A percentile compares a stretch with the other conserved stretches of the same genome.
These are phyloP conservation scores for Timema cristinae DNA, from an alignment of 2,888 invertebrate genomes.

Conservation along the genomic window DNA sequence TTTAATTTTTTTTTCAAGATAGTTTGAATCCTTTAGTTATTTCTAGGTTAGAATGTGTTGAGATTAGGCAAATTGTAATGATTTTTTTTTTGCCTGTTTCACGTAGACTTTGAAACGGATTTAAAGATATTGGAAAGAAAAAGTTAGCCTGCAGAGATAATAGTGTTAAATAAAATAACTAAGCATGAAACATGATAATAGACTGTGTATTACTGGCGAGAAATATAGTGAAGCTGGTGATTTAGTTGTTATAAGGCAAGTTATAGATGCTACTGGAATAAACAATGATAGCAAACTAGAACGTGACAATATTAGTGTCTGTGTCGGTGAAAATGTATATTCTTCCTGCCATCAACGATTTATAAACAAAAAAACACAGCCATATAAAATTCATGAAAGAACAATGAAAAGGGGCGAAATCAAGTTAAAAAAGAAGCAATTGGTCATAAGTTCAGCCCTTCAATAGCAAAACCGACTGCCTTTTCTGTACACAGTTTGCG, in stretches of 20 bases:
- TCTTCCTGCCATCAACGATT: neutral
- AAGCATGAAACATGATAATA: neutral
- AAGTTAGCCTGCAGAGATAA: neutral
- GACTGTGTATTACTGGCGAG: neutral
- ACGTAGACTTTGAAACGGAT: neutral
- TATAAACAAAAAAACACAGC: neutral
- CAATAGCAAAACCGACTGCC: neutral
- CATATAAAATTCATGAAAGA: too few species aligned
- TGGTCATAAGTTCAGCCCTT: neutral
- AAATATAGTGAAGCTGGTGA: neutral
- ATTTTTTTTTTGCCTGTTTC: neutral
- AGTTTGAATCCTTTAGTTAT: too few species aligned
- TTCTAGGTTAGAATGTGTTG: too few species aligned
- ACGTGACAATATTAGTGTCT: neutral
- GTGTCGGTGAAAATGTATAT: neutral
- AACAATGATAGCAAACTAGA: neutral
- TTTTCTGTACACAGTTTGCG: slow-evolving; percentile 1
- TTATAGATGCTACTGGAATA: neutral
- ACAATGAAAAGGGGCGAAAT: neutral
- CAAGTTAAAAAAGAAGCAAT: neutral
- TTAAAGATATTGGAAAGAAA: neutral
- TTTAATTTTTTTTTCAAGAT: too few species aligned
- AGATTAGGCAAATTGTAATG: too few species aligned
- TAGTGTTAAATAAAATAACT: neutral
- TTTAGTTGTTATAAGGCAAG: neutral